phyloP scores from a whole-genome alignment of 2,797 vertebrate species.

The Lepus townsendii region DNA sequence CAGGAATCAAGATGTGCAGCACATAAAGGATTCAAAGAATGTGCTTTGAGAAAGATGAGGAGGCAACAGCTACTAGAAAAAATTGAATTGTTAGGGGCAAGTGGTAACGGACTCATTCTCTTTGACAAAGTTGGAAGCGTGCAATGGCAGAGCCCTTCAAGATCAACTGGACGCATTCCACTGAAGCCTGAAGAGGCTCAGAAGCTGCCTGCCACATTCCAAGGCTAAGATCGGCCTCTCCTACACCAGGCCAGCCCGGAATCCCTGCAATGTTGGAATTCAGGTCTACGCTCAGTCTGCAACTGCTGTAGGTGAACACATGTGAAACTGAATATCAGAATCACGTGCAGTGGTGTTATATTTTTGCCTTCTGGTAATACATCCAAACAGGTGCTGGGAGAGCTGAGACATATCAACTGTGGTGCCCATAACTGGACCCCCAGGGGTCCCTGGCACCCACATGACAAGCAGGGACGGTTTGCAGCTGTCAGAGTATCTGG shows the following conservation, averaged over 20 bases:
- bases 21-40: background rate
- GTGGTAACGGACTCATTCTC: background rate
- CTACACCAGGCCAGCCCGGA: conserved; percentile 35
- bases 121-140: background rate
- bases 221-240: background rate
- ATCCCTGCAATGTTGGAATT: conserved; percentile 58
- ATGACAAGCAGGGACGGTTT: background rate
- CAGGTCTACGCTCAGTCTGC: conserved; percentile 44
- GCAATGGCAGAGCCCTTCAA: no score
- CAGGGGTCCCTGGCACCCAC: background rate
- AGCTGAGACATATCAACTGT: background rate
- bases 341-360: conserved; percentile 49
- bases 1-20: background rate
- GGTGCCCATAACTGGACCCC: background rate
- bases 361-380: background rate
- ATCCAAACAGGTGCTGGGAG: conserved; percentile 63
- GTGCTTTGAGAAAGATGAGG: background rate
- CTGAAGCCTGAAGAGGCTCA: background rate
- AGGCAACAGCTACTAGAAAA: no score
- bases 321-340: conserved; percentile 79
- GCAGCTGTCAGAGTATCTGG: conserved; percentile 66
- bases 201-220: background rate
- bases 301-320: conserved; percentile 77
- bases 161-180: background rate
- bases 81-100: background rate